Percentiles rank a stretch among this genome's conserved stretches.
phyloP scores from a whole-genome alignment of 2,888 invertebrate genomes.

The Meta bourneti region DNA sequence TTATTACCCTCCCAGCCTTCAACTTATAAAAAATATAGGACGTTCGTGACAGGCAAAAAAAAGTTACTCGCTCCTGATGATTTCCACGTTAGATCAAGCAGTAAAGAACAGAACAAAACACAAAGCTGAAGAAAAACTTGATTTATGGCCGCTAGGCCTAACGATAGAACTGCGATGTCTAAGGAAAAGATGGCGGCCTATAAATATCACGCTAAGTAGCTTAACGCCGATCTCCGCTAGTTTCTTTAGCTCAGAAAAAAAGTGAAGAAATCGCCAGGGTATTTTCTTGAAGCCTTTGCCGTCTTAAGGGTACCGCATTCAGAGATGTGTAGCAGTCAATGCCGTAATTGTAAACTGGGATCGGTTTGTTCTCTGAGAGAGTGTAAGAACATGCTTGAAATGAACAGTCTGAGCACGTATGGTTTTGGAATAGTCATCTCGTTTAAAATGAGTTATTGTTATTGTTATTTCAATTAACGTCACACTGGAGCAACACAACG shows the following conservation, averaged over 20 bases:
- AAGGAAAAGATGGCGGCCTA: slow-evolving; percentile 59
- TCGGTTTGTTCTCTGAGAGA: too few relatives aligned
- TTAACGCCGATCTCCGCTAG: slow-evolving; percentile 35
- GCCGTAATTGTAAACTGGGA: too few relatives aligned
- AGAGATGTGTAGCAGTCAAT: too few relatives aligned
- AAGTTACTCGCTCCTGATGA: neutral
- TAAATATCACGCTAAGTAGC: slow-evolving; percentile 61
- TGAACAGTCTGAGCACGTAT: neutral
- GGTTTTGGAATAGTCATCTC: neutral
- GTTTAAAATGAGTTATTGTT: too few relatives aligned
- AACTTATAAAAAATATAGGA: neutral
- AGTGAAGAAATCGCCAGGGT: neutral
- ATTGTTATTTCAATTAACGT: too few relatives aligned
- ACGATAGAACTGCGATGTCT: slow-evolving; percentile 40
- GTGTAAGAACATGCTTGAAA: neutral
- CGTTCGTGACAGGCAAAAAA: neutral
- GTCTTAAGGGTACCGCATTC: neutral
- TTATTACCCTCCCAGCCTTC: neutral
- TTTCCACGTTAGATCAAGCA: neutral
- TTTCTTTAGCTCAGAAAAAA: neutral
- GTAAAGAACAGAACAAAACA: neutral
- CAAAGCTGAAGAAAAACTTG: slow-evolving; percentile 26
- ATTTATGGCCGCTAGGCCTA: slow-evolving; percentile 25
- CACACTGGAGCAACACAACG: too few relatives aligned
- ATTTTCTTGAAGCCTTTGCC: neutral